phyloP scores from a whole-genome alignment of 2,888 invertebrate species.

The Netelia fuscicornis region DNA sequence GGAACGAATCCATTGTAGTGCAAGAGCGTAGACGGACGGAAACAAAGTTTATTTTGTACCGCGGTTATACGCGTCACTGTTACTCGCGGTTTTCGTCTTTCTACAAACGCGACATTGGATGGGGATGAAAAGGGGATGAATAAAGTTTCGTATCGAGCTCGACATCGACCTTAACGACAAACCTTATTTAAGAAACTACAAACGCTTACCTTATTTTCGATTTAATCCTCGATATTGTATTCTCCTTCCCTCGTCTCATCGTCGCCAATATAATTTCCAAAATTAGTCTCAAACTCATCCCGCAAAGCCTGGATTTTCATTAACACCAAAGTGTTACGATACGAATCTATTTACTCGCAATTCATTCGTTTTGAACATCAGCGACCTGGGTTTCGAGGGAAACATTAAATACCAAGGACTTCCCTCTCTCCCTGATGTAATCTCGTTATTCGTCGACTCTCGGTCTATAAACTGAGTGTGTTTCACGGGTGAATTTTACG shows the following conservation, averaged over 20 bases:
- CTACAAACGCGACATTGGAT: neutral
- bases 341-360: neutral
- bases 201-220: no score
- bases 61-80: neutral
- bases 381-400: slow-evolving; percentile 66
- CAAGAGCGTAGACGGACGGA: neutral
- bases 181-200: no score
- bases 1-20: neutral
- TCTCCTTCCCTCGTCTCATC: no score
- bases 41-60: slow-evolving; percentile 45
- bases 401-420: slow-evolving; percentile 33
- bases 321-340: neutral
- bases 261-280: no score
- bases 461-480: slow-evolving; percentile 57
- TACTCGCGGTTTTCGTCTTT: slow-evolving; percentile 13
- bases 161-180: no score
- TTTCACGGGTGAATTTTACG: slow-evolving; percentile 70
- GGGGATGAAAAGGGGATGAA: no score
- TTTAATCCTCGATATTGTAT: no score
- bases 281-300: no score
- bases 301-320: neutral
- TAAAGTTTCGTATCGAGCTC: no score
- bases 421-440: slow-evolving; percentile 55
- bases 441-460: slow-evolving; percentile 73
- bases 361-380: slow-evolving; percentile 11